Base-by-base conservation (phyloP, 2,113 vertebrate species). In the Crotalus tigris region DNA sequence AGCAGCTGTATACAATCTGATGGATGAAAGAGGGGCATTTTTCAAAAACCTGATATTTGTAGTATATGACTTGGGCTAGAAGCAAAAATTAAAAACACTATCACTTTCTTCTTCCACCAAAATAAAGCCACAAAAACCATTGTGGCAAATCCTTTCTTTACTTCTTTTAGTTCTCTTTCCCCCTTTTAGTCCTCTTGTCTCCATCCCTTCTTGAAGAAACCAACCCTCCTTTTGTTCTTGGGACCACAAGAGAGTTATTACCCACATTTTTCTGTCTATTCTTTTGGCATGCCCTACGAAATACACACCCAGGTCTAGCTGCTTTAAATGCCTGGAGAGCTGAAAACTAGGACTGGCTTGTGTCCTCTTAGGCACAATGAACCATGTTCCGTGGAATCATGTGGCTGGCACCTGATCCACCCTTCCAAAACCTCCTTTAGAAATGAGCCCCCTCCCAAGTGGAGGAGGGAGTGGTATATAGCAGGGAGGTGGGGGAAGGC, bases 361-460 rank as follows among this genome's bases (percentile, higher is more conserved):
- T 26, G 3, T 39, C 8, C 57, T 55, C n/a, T 23, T 17, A 21
- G 55, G 9, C 24, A 8, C 21, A 6, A 33, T 29, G 1, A 5
- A 49, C 3, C 87, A 5, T 6, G 23, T 81, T 58, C 57, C 55
- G 0, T 33, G 92, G 90, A 93, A 93, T 94, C 95, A 96, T 95
- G 94, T 95, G 95, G 93, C 87, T 54, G 69, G 91, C 95, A 95
- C 95, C 95, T 96, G 96, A 96, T 89, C 94, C 86, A 1, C 51
- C 5, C 58, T 92, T 44, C 9, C 2, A 0, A 0, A 6, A 55
- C 93, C 57, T 21, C 87, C 8, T 0, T 26, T 23, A 85, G 55
- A 55, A 55, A 53, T 0, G 54, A 39, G 21, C 9, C 87, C 29
- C 51, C 87, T 24, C 10, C n/a, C 90, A 39, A 7, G 26, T 21